phyloP scores from a whole-genome alignment of 2,113 vertebrate genomes.

The Zingel zingel region DNA sequence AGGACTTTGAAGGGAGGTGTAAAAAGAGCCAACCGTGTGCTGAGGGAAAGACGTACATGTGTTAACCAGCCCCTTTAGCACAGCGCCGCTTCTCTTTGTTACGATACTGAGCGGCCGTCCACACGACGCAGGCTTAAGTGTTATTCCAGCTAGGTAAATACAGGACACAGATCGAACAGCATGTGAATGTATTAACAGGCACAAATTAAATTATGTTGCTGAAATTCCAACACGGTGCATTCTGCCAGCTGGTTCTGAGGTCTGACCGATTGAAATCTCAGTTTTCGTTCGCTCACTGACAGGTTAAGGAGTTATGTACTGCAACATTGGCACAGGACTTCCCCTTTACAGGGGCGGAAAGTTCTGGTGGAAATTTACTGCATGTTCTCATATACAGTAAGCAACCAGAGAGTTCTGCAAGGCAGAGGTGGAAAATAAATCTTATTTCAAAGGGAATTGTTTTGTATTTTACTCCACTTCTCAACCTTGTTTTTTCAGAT shows the following conservation, averaged over 20 bases:
- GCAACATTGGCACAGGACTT: slow-evolving; percentile 26
- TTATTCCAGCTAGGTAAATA: slow-evolving; percentile 84
- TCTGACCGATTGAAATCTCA: slow-evolving; percentile 47
- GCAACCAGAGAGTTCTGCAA: slow-evolving; percentile 2
- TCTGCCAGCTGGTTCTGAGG: slow-evolving; percentile 41
- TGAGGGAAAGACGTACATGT: slow-evolving; percentile 67
- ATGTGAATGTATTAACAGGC: slow-evolving; percentile 71
- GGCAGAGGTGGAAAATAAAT: slow-evolving; percentile 7
- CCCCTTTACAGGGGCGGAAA: slow-evolving; percentile 3
- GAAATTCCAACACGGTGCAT: slow-evolving; percentile 43
- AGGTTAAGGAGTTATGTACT: slow-evolving; percentile 35
- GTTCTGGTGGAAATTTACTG: slow-evolving; percentile 6
- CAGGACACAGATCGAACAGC: slow-evolving; percentile 59
- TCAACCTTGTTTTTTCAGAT: too few relatives aligned
- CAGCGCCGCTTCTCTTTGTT: slow-evolving; percentile 63
- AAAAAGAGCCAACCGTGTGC: slow-evolving; percentile 42
- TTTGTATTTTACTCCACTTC: too few relatives aligned
- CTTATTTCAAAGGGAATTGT: background rate
- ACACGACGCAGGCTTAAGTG: slow-evolving; percentile 54
- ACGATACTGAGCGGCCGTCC: slow-evolving; percentile 54
- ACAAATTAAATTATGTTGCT: slow-evolving; percentile 76
- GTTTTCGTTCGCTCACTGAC: slow-evolving; percentile 43
- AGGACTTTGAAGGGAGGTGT: slow-evolving; percentile 26
- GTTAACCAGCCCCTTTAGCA: slow-evolving; percentile 44
- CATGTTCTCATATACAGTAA: background rate